phyloP scores from a whole-genome alignment of 2,797 vertebrate genomes.

The Crypturellus tataupa region DNA sequence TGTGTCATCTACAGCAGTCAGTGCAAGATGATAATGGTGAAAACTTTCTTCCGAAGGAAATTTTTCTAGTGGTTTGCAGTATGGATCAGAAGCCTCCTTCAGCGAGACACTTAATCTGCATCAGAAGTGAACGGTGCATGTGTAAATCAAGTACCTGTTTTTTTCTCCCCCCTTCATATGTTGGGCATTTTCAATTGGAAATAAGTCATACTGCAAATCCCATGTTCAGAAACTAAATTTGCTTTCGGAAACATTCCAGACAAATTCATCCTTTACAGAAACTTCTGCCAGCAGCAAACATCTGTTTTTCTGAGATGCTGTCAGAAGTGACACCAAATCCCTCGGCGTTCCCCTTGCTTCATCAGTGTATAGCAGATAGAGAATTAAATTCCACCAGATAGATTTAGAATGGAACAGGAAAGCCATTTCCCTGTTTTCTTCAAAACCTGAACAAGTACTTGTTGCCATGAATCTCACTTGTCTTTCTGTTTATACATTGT shows the following conservation, averaged over 20 bases:
- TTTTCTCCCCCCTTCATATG: neutral
- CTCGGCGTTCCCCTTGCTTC: neutral
- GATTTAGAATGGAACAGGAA: neutral
- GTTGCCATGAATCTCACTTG: neutral
- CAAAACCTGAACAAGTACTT: neutral
- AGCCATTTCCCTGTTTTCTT: neutral
- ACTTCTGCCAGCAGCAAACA: conserved; percentile 23
- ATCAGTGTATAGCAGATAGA: neutral
- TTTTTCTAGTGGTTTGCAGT: neutral
- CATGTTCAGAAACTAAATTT: neutral
- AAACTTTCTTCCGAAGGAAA: conserved; percentile 28
- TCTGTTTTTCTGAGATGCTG: neutral
- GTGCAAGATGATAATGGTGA: neutral
- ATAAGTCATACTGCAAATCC: neutral
- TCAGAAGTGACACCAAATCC: neutral
- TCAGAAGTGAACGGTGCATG: neutral
- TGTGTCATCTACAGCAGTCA: neutral
- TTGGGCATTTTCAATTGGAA: neutral
- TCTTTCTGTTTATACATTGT: neutral
- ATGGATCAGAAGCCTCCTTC: neutral
- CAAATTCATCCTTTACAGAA: neutral
- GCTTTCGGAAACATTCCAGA: neutral
- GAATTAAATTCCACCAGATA: conserved; percentile 3
- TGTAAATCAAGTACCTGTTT: neutral
- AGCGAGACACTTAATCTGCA: neutral